These are phyloP conservation scores for Agrochola lota DNA, from an alignment of 2,888 invertebrate genomes.

Conservation along the genomic window DNA sequence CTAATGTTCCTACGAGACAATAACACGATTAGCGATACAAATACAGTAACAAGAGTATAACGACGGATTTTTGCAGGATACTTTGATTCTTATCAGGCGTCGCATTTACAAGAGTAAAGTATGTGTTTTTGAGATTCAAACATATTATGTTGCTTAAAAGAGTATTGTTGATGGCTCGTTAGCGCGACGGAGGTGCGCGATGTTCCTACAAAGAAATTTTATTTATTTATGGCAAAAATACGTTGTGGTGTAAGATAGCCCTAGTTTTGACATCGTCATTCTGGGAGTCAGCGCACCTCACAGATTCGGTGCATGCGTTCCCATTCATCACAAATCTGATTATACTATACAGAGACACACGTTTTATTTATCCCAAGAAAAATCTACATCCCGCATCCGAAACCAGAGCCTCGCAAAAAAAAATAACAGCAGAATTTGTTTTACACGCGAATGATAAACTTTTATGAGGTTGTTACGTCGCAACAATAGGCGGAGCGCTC, in stretches of 20 bases:
- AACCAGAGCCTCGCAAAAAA: constrained; percentile 63
- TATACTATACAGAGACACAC: neutral
- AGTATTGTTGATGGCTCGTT: neutral
- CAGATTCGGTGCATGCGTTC: neutral
- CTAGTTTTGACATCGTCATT: neutral
- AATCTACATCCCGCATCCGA: constrained; percentile 16
- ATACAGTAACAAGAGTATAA: constrained; percentile 80
- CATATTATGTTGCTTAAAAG: constrained; percentile 17
- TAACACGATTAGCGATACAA: constrained; percentile 85
- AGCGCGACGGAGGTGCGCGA: neutral
- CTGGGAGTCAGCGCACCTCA: neutral
- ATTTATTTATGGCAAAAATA: neutral
- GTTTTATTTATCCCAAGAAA: constrained; percentile 35
- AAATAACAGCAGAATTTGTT: constrained; percentile 75
- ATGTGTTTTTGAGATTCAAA: constrained; percentile 48
- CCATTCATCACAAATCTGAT: neutral
- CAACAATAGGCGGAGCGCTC: constrained; percentile 85
- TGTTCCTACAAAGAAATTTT: neutral
- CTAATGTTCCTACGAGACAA: constrained; percentile 80
- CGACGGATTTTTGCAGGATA: constrained; percentile 67
- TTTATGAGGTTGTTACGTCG: constrained; percentile 86
- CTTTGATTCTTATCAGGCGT: constrained; percentile 70
- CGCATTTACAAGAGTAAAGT: constrained; percentile 61
- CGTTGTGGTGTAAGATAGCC: neutral
- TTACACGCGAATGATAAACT: constrained; percentile 86